Base-by-base conservation (phyloP, 2,888 invertebrate species). In the Monoplex corrugatus region DNA sequence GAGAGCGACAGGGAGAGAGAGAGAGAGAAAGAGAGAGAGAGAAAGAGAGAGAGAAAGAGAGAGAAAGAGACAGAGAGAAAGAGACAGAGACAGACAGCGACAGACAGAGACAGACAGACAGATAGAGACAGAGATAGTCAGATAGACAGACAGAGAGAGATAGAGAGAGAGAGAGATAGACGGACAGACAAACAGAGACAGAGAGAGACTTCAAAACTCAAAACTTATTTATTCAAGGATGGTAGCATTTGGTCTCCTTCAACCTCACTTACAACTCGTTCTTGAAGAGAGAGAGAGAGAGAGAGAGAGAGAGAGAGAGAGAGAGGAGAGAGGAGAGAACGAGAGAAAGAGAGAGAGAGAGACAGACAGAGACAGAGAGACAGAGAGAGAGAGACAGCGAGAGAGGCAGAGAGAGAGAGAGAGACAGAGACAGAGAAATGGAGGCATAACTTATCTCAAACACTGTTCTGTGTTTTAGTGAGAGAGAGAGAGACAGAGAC, bases 21-120 rank as follows among this genome's bases (percentile, higher is more conserved):
- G 43, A 45, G 28, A 84, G 84, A 84, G 84, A 84, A 45, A 84
- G 84, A 84, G 84, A 84, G 84, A 84, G 84, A 84, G 84, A 84
- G 84, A 84, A 45, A 84, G 84, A 84, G 84, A 84, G 84, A 84
- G 44, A 84, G 43, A 40, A 28, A 40, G 43, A 40, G 35, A 40
- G 40, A 50, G 50, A 50, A 19, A 50, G 50, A 50, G 50, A 50
- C 10, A 50, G 50, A 50, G 10, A 19, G 10, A 50, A 8, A 50
- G 8, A 50, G 10, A 50, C 50, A 50, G 10, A 50, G 8, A 50
- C 50, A 50, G 10, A 19, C 10, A 50, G 10, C 8, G 50, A 50
- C 50, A 50, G 50, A 50, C 50, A 50, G 50, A 50, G 10, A n/a
- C 44, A 43, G 23, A 50, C 50, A 50, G 10, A 50, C 50, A 50